phyloP scores from a whole-genome alignment of 2,888 invertebrate species.

The Acleris laterana region DNA sequence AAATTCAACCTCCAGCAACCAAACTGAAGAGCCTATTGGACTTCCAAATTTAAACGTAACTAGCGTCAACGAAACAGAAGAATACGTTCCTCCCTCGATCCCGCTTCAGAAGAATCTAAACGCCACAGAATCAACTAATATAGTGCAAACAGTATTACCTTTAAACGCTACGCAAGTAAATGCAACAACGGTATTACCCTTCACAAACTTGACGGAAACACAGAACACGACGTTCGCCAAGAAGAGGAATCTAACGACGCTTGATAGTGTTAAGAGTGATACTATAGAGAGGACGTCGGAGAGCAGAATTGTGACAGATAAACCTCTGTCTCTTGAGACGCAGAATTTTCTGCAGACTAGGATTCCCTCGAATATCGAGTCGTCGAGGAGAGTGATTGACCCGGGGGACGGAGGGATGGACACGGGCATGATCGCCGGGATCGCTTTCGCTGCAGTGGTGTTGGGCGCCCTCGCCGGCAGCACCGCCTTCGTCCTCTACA shows the following conservation, averaged over 20 bases:
- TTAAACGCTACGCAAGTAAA: slow-evolving; percentile 49
- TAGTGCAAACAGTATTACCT: slow-evolving; percentile 41
- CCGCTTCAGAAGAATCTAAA: slow-evolving; percentile 52
- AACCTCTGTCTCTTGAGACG: slow-evolving; percentile 74
- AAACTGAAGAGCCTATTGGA: slow-evolving; percentile 41
- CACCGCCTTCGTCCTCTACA: slow-evolving; percentile 87
- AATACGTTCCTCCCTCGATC: slow-evolving; percentile 51
- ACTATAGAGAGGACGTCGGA: slow-evolving; percentile 62
- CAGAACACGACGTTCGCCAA: slow-evolving; percentile 65
- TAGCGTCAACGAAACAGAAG: slow-evolving; percentile 39
- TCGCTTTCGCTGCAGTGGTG: slow-evolving; percentile 87
- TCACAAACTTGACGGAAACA: slow-evolving; percentile 58
- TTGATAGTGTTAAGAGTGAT: slow-evolving; percentile 69
- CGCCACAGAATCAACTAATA: slow-evolving; percentile 47
- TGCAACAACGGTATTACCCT: slow-evolving; percentile 44
- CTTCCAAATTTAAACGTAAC: slow-evolving; percentile 38
- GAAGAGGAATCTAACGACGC: slow-evolving; percentile 67
- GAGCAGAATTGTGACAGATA: slow-evolving; percentile 75
- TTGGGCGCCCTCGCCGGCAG: slow-evolving; percentile 86
- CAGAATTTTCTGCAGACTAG: slow-evolving; percentile 68
- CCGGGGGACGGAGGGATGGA: slow-evolving; percentile 74
- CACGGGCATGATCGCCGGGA: slow-evolving; percentile 87
- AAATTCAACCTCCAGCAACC: slow-evolving; percentile 54
- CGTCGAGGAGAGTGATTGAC: slow-evolving; percentile 70
- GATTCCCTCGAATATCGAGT: slow-evolving; percentile 73